Conservation (phyloP, 1,140 invertebrate species). For the Phortica variegata region DNA sequence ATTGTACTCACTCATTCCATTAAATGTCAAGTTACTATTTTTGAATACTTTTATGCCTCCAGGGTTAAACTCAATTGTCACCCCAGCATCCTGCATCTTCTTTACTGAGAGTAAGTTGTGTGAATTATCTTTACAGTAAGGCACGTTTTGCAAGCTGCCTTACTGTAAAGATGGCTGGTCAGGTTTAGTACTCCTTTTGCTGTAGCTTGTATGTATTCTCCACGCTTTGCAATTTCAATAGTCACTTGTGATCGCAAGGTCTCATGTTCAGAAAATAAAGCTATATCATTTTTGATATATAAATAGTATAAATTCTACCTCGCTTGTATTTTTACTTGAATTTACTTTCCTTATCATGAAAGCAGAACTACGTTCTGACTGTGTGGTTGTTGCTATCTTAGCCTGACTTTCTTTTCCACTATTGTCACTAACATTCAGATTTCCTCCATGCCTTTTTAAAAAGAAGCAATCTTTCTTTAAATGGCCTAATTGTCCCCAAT, state of each 20-base stretch:
- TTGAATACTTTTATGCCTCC: constrained; percentile 21
- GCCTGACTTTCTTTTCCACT: no score
- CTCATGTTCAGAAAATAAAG: constrained; percentile 27
- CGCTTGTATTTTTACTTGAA: no score
- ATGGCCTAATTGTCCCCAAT: constrained; percentile 30
- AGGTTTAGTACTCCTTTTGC: neutral
- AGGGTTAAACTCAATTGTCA: constrained; percentile 14
- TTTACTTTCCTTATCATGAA: no score
- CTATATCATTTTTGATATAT: constrained; percentile 40
- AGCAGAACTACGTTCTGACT: neutral
- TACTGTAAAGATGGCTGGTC: constrained; percentile 1
- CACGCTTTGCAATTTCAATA: constrained; percentile 22
- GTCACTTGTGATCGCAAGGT: constrained; percentile 2
- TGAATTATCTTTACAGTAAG: constrained; percentile 5
- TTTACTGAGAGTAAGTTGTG: constrained; percentile 11
- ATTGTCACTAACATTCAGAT: constrained; percentile 1
- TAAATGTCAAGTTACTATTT: constrained; percentile 1
- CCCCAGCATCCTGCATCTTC: constrained; percentile 7
- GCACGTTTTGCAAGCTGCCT: constrained; percentile 5
- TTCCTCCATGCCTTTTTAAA: constrained; percentile 21
- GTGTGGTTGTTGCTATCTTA: neutral
- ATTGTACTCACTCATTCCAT: constrained; percentile 6
- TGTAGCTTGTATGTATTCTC: constrained; percentile 18
- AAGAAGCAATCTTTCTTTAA: constrained; percentile 29
- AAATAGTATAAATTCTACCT: constrained; percentile 37